Conservation (phyloP, 2,888 invertebrate genomes). For the Mesochorus sp. region DNA sequence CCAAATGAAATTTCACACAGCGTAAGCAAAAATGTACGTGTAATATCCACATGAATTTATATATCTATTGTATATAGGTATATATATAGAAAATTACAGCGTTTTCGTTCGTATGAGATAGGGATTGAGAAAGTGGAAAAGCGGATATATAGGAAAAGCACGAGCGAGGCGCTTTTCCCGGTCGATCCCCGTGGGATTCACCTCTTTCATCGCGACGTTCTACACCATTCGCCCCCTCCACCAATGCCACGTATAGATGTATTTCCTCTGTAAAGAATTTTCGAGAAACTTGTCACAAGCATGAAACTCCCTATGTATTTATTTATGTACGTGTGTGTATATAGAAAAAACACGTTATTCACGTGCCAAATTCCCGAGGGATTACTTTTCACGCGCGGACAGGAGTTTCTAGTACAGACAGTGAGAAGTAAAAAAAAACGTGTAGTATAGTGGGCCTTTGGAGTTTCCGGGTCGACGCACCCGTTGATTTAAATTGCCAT, state of each 20-base stretch:
- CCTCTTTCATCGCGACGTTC: slow-evolving; percentile 41
- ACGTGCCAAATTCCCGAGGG: slow-evolving; percentile 34
- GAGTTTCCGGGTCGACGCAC: slow-evolving; percentile 13
- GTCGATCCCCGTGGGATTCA: slow-evolving; percentile 55
- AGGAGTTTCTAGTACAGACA: background rate
- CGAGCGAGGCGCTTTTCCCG: slow-evolving; percentile 24
- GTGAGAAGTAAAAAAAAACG: background rate
- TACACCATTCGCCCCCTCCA: background rate
- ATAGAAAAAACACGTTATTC: slow-evolving; percentile 22
- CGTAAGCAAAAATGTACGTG: slow-evolving; percentile 17
- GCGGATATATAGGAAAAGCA: slow-evolving; percentile 43
- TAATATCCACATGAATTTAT: slow-evolving; percentile 25
- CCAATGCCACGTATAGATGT: background rate
- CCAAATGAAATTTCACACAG: slow-evolving; percentile 55
- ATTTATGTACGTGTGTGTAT: background rate
- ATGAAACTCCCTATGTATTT: background rate
- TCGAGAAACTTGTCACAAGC: slow-evolving; percentile 14
- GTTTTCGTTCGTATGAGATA: slow-evolving; percentile 8
- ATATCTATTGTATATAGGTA: background rate
- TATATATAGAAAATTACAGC: slow-evolving; percentile 21
- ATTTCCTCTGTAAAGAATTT: slow-evolving; percentile 10
- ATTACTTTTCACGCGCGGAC: slow-evolving; percentile 20
- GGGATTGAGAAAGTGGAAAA: slow-evolving; percentile 36
- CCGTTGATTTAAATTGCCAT: background rate
- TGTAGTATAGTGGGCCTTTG: background rate